A percentile compares a stretch with the other conserved stretches of the same genome.
phyloP scores from a whole-genome alignment of 2,113 vertebrate genomes.

The Trematomus loennbergii region DNA sequence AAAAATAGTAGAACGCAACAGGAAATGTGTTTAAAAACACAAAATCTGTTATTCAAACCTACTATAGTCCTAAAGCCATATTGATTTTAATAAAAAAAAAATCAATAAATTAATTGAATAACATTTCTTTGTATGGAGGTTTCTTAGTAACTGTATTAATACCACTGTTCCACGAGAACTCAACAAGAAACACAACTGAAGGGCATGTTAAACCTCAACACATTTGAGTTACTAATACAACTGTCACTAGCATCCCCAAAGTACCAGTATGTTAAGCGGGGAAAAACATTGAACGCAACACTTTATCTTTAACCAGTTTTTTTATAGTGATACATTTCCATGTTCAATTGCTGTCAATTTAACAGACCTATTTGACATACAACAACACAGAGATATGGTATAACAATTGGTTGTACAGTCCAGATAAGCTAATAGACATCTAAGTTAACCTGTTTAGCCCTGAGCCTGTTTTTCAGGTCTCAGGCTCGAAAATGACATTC shows the following conservation, averaged over 20 bases:
- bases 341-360: not conserved
- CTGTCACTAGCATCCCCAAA: not conserved
- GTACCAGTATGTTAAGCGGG: not conserved
- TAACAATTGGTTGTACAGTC: not conserved
- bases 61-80: conserved; percentile 1
- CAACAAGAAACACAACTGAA: conserved; percentile 12
- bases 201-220: not conserved
- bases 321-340: not conserved
- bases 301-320: not conserved
- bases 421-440: not conserved
- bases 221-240: not conserved
- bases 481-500: too few relatives aligned
- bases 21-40: conserved; percentile 28
- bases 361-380: not conserved
- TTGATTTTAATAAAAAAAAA: conserved; percentile 41
- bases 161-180: not conserved
- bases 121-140: not conserved
- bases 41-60: conserved; percentile 11
- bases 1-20: not conserved
- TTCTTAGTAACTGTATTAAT: not conserved
- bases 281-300: not conserved
- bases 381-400: not conserved
- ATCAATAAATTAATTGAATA: conserved; percentile 17
- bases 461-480: too few relatives aligned
- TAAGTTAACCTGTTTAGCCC: too few relatives aligned